Percentiles rank a stretch among this genome's conserved stretches.
These are phyloP conservation scores for Drosophila multiciliata DNA, from an alignment of 2,888 invertebrate species.

Conservation along the genomic window DNA sequence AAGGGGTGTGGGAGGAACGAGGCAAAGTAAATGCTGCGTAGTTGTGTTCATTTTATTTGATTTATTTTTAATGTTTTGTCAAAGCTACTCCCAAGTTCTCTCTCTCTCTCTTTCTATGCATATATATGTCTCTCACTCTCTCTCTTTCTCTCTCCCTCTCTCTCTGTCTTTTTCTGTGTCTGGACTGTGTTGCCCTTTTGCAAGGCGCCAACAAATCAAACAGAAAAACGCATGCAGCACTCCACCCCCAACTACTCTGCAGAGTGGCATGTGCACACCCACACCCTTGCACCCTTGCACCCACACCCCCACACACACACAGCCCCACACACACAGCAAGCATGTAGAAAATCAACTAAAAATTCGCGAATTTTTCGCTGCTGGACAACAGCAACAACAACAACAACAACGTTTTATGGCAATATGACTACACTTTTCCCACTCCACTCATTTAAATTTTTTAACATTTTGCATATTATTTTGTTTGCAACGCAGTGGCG, in stretches of 20 bases:
- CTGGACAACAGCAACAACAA: slow-evolving; percentile 50
- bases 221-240: slow-evolving; percentile 71
- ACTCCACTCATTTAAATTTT: slow-evolving; percentile 68
- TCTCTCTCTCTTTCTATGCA: slow-evolving; percentile 4
- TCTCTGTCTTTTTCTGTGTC: slow-evolving; percentile 15
- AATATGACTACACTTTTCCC: slow-evolving; percentile 21
- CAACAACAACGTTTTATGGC: slow-evolving; percentile 30
- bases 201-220: slow-evolving; percentile 80
- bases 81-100: slow-evolving; percentile 28
- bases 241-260: not conserved
- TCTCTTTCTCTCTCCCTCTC: slow-evolving; percentile 10
- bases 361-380: slow-evolving; percentile 74
- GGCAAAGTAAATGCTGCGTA: slow-evolving; percentile 15
- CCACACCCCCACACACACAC: not conserved
- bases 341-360: slow-evolving; percentile 76
- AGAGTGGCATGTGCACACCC: slow-evolving; percentile 54
- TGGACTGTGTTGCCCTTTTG: slow-evolving; percentile 65
- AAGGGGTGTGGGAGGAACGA: slow-evolving; percentile 1
- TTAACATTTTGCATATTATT: slow-evolving; percentile 82
- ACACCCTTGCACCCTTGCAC: not conserved
- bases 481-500: slow-evolving; percentile 73
- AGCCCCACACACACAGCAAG: not conserved
- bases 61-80: slow-evolving; percentile 76
- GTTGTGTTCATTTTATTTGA: slow-evolving; percentile 72
- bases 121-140: not conserved